These are phyloP conservation scores for Oryzias javanicus DNA, from an alignment of 2,113 vertebrate genomes.

Conservation along the genomic window DNA sequence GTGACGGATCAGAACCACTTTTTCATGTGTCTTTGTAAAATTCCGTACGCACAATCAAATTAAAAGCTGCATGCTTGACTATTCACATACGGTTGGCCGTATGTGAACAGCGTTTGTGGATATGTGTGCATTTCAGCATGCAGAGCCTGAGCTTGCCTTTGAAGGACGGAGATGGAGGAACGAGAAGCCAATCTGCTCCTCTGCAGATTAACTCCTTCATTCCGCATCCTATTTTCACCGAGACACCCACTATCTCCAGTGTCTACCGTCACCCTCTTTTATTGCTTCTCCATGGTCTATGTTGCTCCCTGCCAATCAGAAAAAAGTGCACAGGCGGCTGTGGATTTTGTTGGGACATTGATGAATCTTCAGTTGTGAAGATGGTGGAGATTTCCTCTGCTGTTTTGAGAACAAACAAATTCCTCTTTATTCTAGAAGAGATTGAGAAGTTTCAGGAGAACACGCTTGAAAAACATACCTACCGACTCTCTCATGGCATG, in stretches of 20 bases:
- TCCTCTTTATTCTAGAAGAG: conserved; percentile 13
- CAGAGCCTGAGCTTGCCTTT: conserved; percentile 57
- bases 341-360: conserved; percentile 46
- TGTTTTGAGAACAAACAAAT: conserved; percentile 20
- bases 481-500: too few species aligned
- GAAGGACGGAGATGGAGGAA: conserved; percentile 55
- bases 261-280: conserved; percentile 27
- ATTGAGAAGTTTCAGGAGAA: neutral
- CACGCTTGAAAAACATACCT: too few species aligned
- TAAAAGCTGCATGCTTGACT: conserved; percentile 9
- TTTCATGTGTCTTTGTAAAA: neutral
- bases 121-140: conserved; percentile 28
- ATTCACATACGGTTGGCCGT: neutral
- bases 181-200: conserved; percentile 63
- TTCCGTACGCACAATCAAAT: conserved; percentile 15
- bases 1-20: conserved; percentile 5
- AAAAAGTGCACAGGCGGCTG: conserved; percentile 32
- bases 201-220: conserved; percentile 72
- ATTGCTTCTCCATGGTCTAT: conserved; percentile 30
- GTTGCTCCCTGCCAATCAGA: conserved; percentile 53
- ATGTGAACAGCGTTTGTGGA: conserved; percentile 5
- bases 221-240: conserved; percentile 49
- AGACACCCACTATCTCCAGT: conserved; percentile 59
- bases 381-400: conserved; percentile 23
- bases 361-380: conserved; percentile 32